Percentiles rank a stretch among this genome's conserved stretches.
Evolutionary conservation across 2,888 invertebrate species (phyloP).

Genomic region (Biston betularia): DNA sequence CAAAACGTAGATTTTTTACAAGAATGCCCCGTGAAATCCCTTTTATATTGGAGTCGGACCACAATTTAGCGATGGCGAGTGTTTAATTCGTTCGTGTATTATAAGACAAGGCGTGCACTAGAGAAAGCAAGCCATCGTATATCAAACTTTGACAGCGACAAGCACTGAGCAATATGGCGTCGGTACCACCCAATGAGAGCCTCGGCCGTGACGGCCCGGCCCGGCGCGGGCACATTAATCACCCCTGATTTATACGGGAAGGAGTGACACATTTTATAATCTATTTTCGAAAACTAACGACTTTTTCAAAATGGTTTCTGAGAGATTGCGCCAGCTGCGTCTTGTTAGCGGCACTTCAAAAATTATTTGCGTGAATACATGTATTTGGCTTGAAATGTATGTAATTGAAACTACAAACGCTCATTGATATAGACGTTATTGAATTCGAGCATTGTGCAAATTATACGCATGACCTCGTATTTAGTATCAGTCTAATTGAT

Average conservation of each 20-base stretch:
- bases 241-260: constrained; percentile 82
- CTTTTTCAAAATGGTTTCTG: constrained; percentile 83
- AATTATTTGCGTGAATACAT: constrained; percentile 78
- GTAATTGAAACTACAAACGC: constrained; percentile 48
- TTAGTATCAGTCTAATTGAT: constrained; percentile 74
- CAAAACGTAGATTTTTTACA: constrained; percentile 72
- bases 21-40: constrained; percentile 65
- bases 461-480: constrained; percentile 72
- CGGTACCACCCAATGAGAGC: constrained; percentile 84
- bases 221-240: constrained; percentile 81
- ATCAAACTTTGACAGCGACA: constrained; percentile 86
- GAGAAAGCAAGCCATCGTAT: constrained; percentile 79
- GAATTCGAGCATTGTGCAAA: constrained; percentile 69
- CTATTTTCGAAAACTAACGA: constrained; percentile 83
- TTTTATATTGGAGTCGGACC: constrained; percentile 40
- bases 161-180: constrained; percentile 84
- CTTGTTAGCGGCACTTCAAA: constrained; percentile 81
- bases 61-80: constrained; percentile 61
- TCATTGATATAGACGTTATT: constrained; percentile 65
- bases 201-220: constrained; percentile 79
- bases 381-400: constrained; percentile 60
- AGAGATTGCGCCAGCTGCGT: constrained; percentile 81
- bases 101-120: constrained; percentile 81
- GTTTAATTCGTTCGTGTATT: constrained; percentile 71
- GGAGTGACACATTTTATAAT: constrained; percentile 86